Conservation (phyloP, 2,113 vertebrate genomes). For the Isichthys henryi region DNA sequence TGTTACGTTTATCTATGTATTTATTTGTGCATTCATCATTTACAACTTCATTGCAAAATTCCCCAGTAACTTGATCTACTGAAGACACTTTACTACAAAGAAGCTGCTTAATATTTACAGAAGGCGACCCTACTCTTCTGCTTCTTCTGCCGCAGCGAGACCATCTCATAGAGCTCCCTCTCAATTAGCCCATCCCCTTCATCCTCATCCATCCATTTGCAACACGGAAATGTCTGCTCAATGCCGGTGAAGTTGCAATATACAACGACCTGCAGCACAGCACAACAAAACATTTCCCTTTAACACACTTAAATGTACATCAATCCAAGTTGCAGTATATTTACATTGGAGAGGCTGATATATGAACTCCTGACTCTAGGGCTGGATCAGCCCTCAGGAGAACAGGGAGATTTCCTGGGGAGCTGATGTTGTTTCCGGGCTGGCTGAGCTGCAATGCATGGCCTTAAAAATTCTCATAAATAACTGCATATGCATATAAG, state of each 20-base stretch:
- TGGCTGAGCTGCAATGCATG: not conserved
- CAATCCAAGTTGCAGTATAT: not conserved
- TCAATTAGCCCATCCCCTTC: constrained; percentile 87
- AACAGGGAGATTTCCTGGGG: not conserved
- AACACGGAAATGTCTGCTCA: constrained; percentile 89
- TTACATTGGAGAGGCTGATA: not conserved
- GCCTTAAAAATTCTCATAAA: not conserved
- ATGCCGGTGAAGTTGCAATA: constrained; percentile 91
- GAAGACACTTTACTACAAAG: not conserved
- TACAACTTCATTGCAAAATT: not conserved
- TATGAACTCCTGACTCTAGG: not conserved
- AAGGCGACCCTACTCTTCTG: constrained; percentile 73
- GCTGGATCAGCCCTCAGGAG: not conserved
- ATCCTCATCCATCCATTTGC: constrained; percentile 90
- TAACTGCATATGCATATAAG: not conserved
- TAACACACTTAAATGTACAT: not conserved
- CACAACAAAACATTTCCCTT: not conserved
- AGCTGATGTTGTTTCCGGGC: not conserved
- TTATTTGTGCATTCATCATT: not conserved
- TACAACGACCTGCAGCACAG: constrained; percentile 62
- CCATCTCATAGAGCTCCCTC: constrained; percentile 90
- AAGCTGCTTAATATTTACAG: not conserved
- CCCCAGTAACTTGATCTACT: not conserved
- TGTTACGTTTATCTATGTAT: not conserved
- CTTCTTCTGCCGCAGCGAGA: constrained; percentile 82